Percentiles rank a stretch among this genome's conserved stretches.
Evolutionary conservation across 2,113 vertebrate species (phyloP).

Genomic region (Balaeniceps rex): DNA sequence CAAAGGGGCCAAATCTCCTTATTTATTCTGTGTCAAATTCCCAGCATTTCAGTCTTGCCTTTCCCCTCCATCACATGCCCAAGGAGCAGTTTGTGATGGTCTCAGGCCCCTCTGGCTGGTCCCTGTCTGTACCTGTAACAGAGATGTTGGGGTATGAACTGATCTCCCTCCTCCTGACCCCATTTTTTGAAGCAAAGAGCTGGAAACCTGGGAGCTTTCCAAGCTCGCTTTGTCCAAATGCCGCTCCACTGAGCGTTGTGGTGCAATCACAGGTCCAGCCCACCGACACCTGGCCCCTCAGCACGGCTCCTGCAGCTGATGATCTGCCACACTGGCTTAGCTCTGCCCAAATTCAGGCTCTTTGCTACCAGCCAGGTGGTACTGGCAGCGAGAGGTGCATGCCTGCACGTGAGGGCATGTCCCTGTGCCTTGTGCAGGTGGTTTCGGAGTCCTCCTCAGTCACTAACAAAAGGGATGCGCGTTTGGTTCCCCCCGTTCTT

Average conservation of each 20-base stretch:
- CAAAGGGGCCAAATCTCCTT: not conserved
- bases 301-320: constrained; percentile 11
- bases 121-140: not conserved
- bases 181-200: not conserved
- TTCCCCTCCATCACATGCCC: not conserved
- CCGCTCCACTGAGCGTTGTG: not conserved
- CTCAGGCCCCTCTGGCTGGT: not conserved
- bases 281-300: constrained; percentile 13
- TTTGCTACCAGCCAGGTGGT: not conserved
- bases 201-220: not conserved
- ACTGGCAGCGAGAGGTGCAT: not conserved
- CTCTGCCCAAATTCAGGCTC: not conserved
- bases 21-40: not conserved
- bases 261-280: not conserved
- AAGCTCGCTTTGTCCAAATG: not conserved
- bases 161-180: constrained; percentile 19
- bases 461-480: fast-evolving
- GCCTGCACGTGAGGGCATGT: not conserved
- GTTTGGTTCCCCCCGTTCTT: not conserved
- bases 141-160: not conserved
- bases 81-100: not conserved
- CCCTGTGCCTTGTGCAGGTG: fast-evolving
- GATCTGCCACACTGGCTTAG: not conserved
- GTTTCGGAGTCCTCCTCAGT: fast-evolving
- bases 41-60: not conserved